Evolutionary conservation across 1,140 invertebrate species (phyloP), one percentile per base, ranked within the genome.

Genomic region (Drosophila gunungcola): DNA sequence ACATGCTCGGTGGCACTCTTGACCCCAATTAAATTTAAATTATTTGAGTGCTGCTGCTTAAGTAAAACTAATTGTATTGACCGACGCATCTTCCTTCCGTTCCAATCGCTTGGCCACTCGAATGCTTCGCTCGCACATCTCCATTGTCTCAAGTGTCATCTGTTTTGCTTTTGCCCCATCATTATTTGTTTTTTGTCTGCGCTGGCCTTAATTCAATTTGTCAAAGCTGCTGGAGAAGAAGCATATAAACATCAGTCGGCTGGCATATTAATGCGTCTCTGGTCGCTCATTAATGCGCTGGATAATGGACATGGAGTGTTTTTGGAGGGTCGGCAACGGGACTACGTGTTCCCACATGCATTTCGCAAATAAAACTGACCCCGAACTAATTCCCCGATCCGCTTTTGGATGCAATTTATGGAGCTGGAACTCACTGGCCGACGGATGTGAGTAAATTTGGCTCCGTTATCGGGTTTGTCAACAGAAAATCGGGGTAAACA

Each of bases 21-120:
- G 83, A 83, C 79, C 83, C 75, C 83, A 86, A 86, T 89, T 86
- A 86, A 88, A 86, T 79, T 86, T 86, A 86, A 86, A 88, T 89
- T 81, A 86, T 89, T 88, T 73, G 79, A 86, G 82, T 79, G 83
- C 75, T 65, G 83, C 75, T 65, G 52, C 69, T 60, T 61, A 88
- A 86, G 83, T 79, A 72, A 86, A 85, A 86, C 83, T 86, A 86
- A 86, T 83, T 86, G 82, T 77, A 88, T 85, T 82, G 65, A 49
- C 63, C 38, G 58, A 67, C 64, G 60, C 64, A 65, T 52, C 38
- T 68, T 65, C 45, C 64, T 65, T 68, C 61, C 60, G 64, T 36
- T 65, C 7, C 49, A 67, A 64, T 67, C 58, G 49, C 63, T 67
- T 25, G 43, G 41, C 13, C 34, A n/a, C 39, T 10, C 12, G 12